Evolutionary conservation across 1,140 invertebrate species (phyloP), one percentile per base, ranked within the genome.

Genomic region (Hyles euphorbiae): DNA sequence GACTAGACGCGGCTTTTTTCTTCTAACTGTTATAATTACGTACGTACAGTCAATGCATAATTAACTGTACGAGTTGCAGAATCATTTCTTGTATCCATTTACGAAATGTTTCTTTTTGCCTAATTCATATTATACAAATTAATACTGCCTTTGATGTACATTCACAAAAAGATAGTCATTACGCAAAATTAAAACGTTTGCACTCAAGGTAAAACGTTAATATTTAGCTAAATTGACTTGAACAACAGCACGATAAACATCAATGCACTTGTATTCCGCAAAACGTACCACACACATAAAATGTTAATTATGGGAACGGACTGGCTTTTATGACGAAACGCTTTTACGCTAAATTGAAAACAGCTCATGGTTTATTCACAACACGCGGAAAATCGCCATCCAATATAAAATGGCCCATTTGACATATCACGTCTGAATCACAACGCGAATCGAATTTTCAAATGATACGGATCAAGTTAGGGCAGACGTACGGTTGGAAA

Each of bases 341-440:
- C 83, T 86, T 86, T 83, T 80, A 83, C 81, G 79, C 76, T 75
- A 83, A 86, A 83, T 83, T 83, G 81, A 83, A 86, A 86, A 86
- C 83, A 86, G 79, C 78, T 86, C 83, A 86, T 86, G 81, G 79
- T 83, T 86, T 83, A 86, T 86, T 86, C 83, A 86, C 74, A 63
- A 63, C 76, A 73, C 65, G 68, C 61, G 59, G 68, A 55, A 58
- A 65, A 70, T 74, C 64, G 55, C 33, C 32, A 49, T 46, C 82
- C 80, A 85, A 66, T 65, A 56, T 75, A 74, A 66, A 57, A 9
- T 67, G 72, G 74, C 50, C 74, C 53, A 56, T 70, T 66, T 62
- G 68, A 70, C 68, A 74, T 72, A 58, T 53, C 62, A 40, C 34
- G 56, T 51, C 47, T 10, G 56, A 64, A 54, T 53, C 40, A 6